phyloP scores from a whole-genome alignment of 1,140 invertebrate genomes.

The Zaprionus capensis region DNA sequence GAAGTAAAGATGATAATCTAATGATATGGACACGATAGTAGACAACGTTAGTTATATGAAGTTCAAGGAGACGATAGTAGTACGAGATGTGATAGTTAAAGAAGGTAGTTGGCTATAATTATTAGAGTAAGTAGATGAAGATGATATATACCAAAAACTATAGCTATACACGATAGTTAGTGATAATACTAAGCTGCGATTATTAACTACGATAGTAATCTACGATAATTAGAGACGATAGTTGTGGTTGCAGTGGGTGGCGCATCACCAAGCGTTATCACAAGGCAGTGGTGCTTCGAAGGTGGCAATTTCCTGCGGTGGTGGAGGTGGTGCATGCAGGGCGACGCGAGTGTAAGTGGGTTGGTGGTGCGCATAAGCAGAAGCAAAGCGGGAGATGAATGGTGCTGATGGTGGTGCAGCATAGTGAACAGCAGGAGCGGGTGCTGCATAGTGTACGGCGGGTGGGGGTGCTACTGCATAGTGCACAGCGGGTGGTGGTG shows the following conservation, averaged over 20 bases:
- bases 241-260: background rate
- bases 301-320: conserved; percentile 2
- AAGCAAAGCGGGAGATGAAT: conserved; percentile 16
- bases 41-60: no score
- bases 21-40: background rate
- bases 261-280: conserved; percentile 34
- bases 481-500: conserved; percentile 17
- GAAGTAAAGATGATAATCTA: background rate
- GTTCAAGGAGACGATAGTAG: background rate
- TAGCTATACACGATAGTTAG: background rate
- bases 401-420: conserved; percentile 17
- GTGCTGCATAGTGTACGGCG: conserved; percentile 3
- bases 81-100: background rate
- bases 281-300: conserved; percentile 26
- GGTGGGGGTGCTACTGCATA: conserved; percentile 25
- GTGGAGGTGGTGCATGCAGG: conserved; percentile 28
- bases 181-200: background rate
- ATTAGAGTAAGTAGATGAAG: background rate
- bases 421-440: conserved; percentile 15
- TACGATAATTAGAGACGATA: background rate
- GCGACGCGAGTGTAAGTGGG: background rate
- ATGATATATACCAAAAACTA: no score
- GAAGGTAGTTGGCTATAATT: background rate
- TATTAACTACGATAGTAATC: background rate
- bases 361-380: conserved; percentile 24